These are phyloP conservation scores for Homarus americanus DNA, from an alignment of 1,140 invertebrate species.

Conservation along the genomic window DNA sequence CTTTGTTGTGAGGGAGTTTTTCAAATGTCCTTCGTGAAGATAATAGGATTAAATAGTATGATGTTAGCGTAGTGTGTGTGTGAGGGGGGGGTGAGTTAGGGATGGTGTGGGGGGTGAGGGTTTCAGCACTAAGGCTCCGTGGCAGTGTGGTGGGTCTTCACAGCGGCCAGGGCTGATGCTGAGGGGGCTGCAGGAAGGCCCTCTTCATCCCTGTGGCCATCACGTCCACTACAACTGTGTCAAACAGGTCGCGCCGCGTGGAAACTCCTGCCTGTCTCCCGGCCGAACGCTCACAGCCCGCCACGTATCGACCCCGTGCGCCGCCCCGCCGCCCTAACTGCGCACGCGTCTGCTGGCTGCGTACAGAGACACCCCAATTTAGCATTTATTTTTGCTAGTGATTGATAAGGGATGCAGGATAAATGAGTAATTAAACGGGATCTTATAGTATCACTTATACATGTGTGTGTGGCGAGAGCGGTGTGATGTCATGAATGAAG, in stretches of 20 bases:
- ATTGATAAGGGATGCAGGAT: neutral
- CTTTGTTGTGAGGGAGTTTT: neutral
- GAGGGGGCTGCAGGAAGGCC: neutral
- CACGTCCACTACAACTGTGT: slow-evolving; percentile 5
- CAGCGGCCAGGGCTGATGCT: neutral
- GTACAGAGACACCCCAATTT: slow-evolving; percentile 39
- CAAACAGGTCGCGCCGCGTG: neutral
- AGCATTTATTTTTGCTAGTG: slow-evolving; percentile 33
- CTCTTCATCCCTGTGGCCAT: neutral
- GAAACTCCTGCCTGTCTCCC: slow-evolving; percentile 3
- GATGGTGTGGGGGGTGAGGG: neutral
- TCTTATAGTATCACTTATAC: too few species aligned
- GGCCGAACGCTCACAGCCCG: neutral
- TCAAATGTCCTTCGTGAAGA: neutral
- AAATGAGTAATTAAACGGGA: too few species aligned
- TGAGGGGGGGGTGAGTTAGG: neutral
- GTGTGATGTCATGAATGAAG: neutral
- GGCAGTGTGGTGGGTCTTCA: neutral
- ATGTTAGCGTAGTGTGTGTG: neutral
- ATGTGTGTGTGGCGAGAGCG: neutral
- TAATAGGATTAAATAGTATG: neutral
- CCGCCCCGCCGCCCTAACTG: neutral
- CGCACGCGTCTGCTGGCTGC: slow-evolving; percentile 35
- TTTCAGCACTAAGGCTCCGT: neutral
- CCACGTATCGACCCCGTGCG: slow-evolving; percentile 24